phyloP scores from a whole-genome alignment of 2,113 vertebrate species.

The Oryzias javanicus region DNA sequence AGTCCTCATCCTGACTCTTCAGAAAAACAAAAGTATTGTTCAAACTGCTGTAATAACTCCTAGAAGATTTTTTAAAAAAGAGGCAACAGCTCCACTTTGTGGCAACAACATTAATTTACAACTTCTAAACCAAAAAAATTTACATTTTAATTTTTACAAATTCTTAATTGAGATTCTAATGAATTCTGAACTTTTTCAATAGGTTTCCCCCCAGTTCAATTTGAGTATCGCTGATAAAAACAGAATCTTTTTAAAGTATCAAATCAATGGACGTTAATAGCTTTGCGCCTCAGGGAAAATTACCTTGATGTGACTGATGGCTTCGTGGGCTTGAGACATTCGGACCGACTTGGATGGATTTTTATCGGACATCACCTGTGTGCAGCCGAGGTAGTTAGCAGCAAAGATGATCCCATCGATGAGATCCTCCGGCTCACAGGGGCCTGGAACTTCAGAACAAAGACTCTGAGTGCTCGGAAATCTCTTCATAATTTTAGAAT shows the following conservation, averaged over 20 bases:
- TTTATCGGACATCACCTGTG: constrained; percentile 92
- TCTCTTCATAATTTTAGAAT: neutral
- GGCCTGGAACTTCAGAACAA: constrained; percentile 87
- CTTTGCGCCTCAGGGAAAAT: neutral
- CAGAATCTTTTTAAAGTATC: neutral
- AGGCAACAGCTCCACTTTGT: constrained; percentile 50
- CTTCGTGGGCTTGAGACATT: constrained; percentile 97
- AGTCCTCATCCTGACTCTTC: constrained; percentile 89
- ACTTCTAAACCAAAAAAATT: no score
- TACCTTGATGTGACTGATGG: constrained; percentile 95
- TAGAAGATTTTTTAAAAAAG: neutral
- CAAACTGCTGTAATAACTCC: neutral
- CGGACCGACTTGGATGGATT: constrained; percentile 95
- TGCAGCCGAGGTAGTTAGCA: constrained; percentile 97
- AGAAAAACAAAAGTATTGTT: constrained; percentile 7
- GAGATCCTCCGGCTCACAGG: constrained; percentile 97
- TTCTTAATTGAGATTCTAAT: no score
- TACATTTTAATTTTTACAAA: no score
- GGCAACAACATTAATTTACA: constrained; percentile 15
- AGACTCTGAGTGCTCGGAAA: neutral
- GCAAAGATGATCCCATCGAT: constrained; percentile 99
- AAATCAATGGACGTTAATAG: constrained; percentile 1
- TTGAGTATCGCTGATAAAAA: neutral
- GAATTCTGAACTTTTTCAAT: no score
- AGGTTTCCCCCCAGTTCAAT: no score